A percentile compares a stretch with the other conserved stretches of the same genome.
Conservation (phyloP, 2,888 invertebrate species). For the Platerodrilus igneus region DNA sequence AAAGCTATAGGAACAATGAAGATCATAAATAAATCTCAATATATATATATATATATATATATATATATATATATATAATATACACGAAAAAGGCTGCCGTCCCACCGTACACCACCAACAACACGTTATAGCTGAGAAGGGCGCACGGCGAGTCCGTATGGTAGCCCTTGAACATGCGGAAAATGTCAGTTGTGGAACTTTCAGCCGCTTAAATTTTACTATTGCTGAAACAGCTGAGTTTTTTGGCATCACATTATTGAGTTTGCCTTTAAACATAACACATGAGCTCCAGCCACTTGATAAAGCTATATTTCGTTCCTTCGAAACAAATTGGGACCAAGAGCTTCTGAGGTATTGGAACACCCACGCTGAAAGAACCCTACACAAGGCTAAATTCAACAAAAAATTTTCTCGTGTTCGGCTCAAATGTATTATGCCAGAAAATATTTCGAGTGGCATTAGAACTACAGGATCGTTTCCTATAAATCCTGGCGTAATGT, state of each 20-base stretch:
- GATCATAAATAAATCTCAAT: no score
- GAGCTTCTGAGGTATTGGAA: slow-evolving; percentile 35
- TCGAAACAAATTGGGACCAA: slow-evolving; percentile 38
- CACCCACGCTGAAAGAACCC: slow-evolving; percentile 31
- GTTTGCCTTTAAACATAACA: slow-evolving; percentile 40
- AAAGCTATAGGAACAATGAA: no score
- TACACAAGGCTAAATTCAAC: no score
- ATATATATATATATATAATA: slow-evolving; percentile 33
- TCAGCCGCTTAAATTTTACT: slow-evolving; percentile 32
- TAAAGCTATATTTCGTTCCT: slow-evolving; percentile 35
- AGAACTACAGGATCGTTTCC: slow-evolving; percentile 28
- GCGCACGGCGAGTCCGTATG: slow-evolving; percentile 30
- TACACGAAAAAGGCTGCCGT: slow-evolving; percentile 31
- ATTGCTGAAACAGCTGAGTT: slow-evolving; percentile 34
- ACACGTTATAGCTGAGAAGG: slow-evolving; percentile 26
- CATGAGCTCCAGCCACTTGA: slow-evolving; percentile 40
- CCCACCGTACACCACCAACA: slow-evolving; percentile 29
- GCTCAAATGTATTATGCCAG: slow-evolving; percentile 13
- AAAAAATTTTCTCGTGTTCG: slow-evolving; percentile 27
- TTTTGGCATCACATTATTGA: slow-evolving; percentile 33
- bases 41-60: no score
- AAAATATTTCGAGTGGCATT: slow-evolving; percentile 29
- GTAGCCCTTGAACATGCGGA: slow-evolving; percentile 33
- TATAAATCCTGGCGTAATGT: no score
- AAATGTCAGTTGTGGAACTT: slow-evolving; percentile 35